phyloP scores from a whole-genome alignment of 23 tunicate genomes.

The Trididemnum clinides region DNA sequence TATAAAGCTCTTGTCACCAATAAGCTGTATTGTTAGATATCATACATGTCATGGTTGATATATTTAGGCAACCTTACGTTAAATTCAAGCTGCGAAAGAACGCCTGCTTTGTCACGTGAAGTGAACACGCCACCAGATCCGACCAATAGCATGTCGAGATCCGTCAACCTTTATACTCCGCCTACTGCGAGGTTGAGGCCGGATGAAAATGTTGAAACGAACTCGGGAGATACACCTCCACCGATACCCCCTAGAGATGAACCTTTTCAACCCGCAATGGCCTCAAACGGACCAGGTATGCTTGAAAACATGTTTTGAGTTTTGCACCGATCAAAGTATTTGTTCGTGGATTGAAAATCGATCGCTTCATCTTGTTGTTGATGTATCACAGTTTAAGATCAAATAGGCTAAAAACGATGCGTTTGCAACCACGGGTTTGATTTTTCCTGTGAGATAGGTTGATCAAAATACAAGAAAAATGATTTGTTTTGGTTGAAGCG shows the following conservation, averaged over 20 bases:
- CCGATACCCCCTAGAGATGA: constrained; percentile 34
- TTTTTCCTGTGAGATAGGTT: too few species aligned
- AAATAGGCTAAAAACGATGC: too few species aligned
- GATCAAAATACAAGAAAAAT: too few species aligned
- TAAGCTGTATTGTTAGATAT: too few species aligned
- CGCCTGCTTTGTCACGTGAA: neutral
- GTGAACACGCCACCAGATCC: neutral
- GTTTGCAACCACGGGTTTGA: too few species aligned
- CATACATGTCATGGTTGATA: too few species aligned
- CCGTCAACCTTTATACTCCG: constrained; percentile 25
- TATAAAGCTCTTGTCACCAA: too few species aligned
- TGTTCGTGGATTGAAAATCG: neutral
- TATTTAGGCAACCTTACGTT: neutral
- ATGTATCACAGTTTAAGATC: too few species aligned
- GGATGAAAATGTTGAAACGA: neutral
- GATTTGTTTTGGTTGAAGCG: too few species aligned
- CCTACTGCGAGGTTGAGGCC: constrained; percentile 6
- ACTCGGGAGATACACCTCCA: neutral
- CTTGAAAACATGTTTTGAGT: too few species aligned
- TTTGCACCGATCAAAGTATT: neutral
- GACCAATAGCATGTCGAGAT: neutral
- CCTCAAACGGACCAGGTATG: neutral
- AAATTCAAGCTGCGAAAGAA: neutral
- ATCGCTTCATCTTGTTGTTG: neutral
- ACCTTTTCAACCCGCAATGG: neutral